phyloP scores from a whole-genome alignment of 2,797 vertebrate genomes.

The Argyrosomus regius region DNA sequence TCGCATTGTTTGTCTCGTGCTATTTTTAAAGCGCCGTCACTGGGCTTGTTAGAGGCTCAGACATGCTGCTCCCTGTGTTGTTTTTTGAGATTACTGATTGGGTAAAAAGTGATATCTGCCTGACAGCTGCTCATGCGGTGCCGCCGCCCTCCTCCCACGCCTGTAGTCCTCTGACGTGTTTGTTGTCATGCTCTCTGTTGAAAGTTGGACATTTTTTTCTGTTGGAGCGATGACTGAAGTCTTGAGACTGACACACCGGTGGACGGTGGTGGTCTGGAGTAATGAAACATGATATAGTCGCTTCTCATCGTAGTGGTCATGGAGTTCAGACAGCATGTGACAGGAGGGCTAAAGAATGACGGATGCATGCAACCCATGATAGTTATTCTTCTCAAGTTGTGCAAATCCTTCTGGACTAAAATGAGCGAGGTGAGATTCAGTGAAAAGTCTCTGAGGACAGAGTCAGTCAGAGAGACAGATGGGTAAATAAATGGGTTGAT shows the following conservation, averaged over 20 bases:
- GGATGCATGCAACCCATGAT: conserved; percentile 3
- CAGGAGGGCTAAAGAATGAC: not conserved
- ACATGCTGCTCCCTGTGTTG: conserved; percentile 61
- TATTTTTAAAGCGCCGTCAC: conserved; percentile 72
- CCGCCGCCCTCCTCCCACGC: not conserved
- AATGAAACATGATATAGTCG: conserved; percentile 29
- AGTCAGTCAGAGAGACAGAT: not conserved
- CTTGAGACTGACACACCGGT: conserved; percentile 1
- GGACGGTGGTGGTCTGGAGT: not conserved
- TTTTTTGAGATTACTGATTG: conserved; percentile 71
- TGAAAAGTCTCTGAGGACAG: conserved; percentile 1
- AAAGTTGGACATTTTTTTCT: conserved; percentile 7
- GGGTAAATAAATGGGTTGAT: not conserved
- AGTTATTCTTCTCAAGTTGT: conserved; percentile 18
- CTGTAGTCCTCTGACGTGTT: not conserved
- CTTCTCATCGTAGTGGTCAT: conserved; percentile 4
- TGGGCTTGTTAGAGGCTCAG: conserved; percentile 74
- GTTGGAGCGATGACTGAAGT: not conserved
- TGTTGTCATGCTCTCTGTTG: conserved; percentile 23
- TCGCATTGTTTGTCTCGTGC: conserved; percentile 67
- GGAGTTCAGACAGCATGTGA: conserved; percentile 35
- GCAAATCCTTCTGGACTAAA: conserved; percentile 20
- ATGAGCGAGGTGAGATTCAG: not conserved
- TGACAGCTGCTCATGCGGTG: conserved; percentile 57
- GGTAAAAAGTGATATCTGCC: conserved; percentile 39